A percentile compares a stretch with the other conserved stretches of the same genome.
phyloP scores from a whole-genome alignment of 2,113 vertebrate genomes.

The Chaetops frenatus region DNA sequence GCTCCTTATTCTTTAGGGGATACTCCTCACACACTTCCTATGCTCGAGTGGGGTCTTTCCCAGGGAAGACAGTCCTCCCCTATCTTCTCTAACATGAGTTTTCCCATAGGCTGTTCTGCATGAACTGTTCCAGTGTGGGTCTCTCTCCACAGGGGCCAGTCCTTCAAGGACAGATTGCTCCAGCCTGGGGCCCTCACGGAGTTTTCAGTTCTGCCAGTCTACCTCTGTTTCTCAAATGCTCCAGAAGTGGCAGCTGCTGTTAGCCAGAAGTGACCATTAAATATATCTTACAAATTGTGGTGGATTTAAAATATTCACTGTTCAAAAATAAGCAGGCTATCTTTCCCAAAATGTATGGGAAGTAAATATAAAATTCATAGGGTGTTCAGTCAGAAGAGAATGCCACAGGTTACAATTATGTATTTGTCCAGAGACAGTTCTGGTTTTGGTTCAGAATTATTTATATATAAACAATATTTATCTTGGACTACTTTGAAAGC shows the following conservation, averaged over 20 bases:
- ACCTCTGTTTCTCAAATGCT: background rate
- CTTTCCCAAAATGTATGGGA: background rate
- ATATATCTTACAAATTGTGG: background rate
- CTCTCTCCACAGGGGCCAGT: background rate
- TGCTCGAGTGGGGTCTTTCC: background rate
- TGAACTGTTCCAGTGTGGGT: background rate
- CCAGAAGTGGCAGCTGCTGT: background rate
- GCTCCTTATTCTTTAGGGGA: background rate
- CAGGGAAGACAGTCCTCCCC: background rate
- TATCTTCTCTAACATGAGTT: fast-evolving
- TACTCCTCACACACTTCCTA: fast-evolving
- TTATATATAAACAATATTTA: conserved; percentile 45
- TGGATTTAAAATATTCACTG: background rate
- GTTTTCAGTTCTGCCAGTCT: background rate
- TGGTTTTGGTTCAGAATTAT: conserved; percentile 9
- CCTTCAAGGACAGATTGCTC: background rate
- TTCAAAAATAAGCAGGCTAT: background rate
- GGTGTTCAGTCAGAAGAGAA: background rate
- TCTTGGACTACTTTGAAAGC: conserved; percentile 64
- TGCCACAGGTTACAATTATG: background rate
- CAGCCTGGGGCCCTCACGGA: fast-evolving
- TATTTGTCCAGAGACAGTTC: background rate
- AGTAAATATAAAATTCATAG: background rate
- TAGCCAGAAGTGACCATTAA: background rate
- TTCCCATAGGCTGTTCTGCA: background rate